Percentiles rank a stretch among this genome's conserved stretches.
These are phyloP conservation scores for Malurus alboscapulatus DNA, from an alignment of 2,113 vertebrate genomes.

Conservation along the genomic window DNA sequence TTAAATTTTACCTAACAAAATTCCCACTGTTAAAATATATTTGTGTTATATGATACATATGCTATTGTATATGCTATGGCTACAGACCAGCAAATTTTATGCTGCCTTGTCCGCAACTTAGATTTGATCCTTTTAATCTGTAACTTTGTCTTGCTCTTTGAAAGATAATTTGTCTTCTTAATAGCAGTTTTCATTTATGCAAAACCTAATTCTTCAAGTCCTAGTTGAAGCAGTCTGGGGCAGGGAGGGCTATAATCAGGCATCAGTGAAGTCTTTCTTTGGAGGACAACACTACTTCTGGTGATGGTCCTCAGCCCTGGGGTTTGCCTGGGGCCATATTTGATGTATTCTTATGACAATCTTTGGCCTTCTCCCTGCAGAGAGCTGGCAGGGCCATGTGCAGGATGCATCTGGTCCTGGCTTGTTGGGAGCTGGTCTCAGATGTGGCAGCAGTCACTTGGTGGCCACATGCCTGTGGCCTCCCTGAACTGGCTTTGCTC, in stretches of 20 bases:
- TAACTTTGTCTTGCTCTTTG: not conserved
- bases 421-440: not conserved
- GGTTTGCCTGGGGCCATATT: not conserved
- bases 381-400: not conserved
- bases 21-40: not conserved
- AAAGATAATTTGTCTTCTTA: not conserved
- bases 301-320: not conserved
- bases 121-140: not conserved
- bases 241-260: not conserved
- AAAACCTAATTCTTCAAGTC: not conserved
- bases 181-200: not conserved
- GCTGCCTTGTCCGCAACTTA: not conserved
- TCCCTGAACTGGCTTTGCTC: not conserved
- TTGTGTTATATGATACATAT: not conserved
- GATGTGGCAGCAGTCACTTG: too few relatives aligned
- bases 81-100: not conserved
- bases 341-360: fast-evolving
- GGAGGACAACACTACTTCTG: not conserved
- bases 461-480: not conserved
- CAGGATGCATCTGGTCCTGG: not conserved
- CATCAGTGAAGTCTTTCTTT: not conserved
- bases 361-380: not conserved
- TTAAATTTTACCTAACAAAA: not conserved
- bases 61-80: too few relatives aligned
- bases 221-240: not conserved